Evolutionary conservation across 2,888 invertebrate species (phyloP), one percentile per base, ranked within the genome.

Genomic region (Watsonalla binaria): DNA sequence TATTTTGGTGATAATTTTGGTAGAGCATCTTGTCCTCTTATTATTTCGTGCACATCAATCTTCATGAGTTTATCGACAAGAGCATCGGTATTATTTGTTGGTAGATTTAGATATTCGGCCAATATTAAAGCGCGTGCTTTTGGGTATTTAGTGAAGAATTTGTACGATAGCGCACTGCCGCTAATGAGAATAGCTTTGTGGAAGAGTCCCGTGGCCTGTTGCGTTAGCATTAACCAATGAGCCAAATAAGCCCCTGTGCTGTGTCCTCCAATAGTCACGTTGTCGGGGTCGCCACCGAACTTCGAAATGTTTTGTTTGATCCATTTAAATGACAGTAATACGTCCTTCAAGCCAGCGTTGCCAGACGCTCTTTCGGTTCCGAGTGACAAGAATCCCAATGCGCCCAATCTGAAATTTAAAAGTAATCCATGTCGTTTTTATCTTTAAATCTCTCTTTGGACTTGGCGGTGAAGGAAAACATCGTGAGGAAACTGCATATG

Each of bases 301-400:
- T 56, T 51, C 6, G 55, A 51, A 33, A 80, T 76, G 51, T 81
- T 80, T 14, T 59, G 49, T n/a, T 76, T 69, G 5, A 78, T 60
- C 80, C 80, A 80, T 52, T 68, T 61, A 14, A 80, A 54, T 0
- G 76, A 71, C 45, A 74, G 55, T 35, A 76, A 54, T 8, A 74
- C 60, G 52, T 82, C 81, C 63, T 80, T 82, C 11, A 82, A 47
- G 0, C 74, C 81, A 14, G 73, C 72, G 55, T 82, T 82, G 14
- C 81, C 82, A 0, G 76, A 59, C 6, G 69, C 73, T 8, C 70
- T 66, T 13, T 65, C 51, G 11, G 62, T 72, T 33, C 69, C 66
- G 8, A 79, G 67, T 6, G 76, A 75, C 7, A 82, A 59, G 60
- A 76, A 80, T 47, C 82, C 83, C 14, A 83, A 60, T 7, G 78